Conservation (phyloP, 92 coral and sea anemone genomes). For the Epizoanthus stellaris region DNA sequence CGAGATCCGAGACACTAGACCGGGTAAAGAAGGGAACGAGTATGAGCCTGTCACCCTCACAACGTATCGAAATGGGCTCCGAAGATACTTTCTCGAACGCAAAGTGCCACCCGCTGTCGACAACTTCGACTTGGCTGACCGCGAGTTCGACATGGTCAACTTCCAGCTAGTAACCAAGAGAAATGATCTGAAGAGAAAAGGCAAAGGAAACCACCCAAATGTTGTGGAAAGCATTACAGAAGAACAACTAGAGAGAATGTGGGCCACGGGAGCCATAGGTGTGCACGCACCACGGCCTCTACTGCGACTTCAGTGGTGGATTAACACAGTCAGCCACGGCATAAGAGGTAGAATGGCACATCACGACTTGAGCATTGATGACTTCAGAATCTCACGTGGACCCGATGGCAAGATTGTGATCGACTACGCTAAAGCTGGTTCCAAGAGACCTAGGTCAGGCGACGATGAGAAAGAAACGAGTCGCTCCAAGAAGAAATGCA, state of each 20-base stretch:
- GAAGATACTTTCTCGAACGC: constrained; percentile 97
- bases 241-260: constrained; percentile 98
- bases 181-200: constrained; percentile 97
- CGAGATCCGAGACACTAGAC: constrained; percentile 99
- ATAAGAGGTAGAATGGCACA: constrained; percentile 99
- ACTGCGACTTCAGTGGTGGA: constrained; percentile 99
- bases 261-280: constrained; percentile 99
- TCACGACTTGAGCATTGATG: constrained; percentile 97
- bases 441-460: constrained; percentile 86
- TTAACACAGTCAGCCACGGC: constrained; percentile 97
- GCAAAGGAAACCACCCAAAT: constrained; percentile 99
- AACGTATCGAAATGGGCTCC: constrained; percentile 96
- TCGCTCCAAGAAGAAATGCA: constrained; percentile 93
- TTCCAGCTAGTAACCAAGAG: constrained; percentile 97
- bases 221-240: constrained; percentile 99
- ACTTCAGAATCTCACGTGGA: constrained; percentile 96
- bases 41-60: constrained; percentile 99
- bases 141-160: constrained; percentile 98
- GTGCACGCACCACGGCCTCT: constrained; percentile 98
- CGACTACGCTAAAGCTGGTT: constrained; percentile 94
- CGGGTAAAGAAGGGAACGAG: constrained; percentile 99
- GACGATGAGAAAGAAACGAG: constrained; percentile 91
- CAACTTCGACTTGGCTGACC: constrained; percentile 98
- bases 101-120: constrained; percentile 98
- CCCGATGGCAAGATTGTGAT: constrained; percentile 97